Evolutionary conservation across 2,888 invertebrate genomes (phyloP).

Genomic region (Noctua comes): DNA sequence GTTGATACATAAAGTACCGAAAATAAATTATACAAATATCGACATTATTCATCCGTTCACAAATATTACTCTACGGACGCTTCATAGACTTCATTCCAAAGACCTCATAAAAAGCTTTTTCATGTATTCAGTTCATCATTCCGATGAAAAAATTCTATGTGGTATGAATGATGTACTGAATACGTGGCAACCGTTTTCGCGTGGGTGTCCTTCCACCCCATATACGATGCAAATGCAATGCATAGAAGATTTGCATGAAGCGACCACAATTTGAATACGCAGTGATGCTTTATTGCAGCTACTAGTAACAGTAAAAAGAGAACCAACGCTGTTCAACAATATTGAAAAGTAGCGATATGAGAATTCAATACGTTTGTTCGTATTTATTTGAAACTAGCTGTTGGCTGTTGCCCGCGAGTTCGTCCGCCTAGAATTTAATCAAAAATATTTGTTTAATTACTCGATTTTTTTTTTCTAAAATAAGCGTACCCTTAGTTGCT

Average conservation of each 20-base stretch:
- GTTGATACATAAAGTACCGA: too few relatives aligned
- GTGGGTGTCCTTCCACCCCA: too few relatives aligned
- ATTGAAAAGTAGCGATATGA: too few relatives aligned
- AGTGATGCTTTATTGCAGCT: neutral
- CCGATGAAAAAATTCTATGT: too few relatives aligned
- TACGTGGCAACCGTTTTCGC: too few relatives aligned
- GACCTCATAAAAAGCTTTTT: neutral
- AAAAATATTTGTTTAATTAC: neutral
- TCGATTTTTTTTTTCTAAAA: neutral
- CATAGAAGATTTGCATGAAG: neutral
- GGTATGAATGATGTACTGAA: too few relatives aligned
- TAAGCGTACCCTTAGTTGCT: neutral
- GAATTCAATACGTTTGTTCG: neutral
- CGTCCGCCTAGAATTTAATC: too few relatives aligned
- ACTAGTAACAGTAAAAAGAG: neutral
- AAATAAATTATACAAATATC: too few relatives aligned
- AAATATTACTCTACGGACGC: neutral
- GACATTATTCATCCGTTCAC: neutral
- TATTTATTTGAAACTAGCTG: neutral
- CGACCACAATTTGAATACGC: neutral
- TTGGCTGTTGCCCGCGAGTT: neutral
- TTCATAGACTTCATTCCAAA: conserved; percentile 2
- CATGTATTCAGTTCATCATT: neutral
- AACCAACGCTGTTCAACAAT: neutral
- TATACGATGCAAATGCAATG: neutral